phyloP scores from a whole-genome alignment of 2,797 vertebrate species.

The Rhinophrynus dorsalis region DNA sequence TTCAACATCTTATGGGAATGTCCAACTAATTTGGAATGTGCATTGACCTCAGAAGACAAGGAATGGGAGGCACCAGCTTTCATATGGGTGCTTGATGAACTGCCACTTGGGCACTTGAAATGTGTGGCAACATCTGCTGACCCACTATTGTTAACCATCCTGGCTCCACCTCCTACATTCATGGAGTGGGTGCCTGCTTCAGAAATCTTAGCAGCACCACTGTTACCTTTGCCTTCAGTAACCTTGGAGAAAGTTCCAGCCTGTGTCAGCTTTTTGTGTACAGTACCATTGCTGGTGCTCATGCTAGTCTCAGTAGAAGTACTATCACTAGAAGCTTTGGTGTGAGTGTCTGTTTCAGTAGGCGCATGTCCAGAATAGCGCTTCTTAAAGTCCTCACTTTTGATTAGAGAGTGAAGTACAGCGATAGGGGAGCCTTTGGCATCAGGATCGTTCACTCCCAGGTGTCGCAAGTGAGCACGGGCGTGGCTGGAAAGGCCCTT shows the following conservation, averaged over 20 bases:
- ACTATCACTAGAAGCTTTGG: background rate
- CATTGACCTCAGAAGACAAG: background rate
- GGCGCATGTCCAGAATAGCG: constrained; percentile 70
- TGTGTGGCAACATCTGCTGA: constrained; percentile 16
- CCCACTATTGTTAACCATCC: background rate
- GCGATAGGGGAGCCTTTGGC: constrained; percentile 90
- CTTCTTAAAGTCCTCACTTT: constrained; percentile 86
- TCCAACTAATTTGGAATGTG: background rate
- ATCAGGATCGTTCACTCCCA: constrained; percentile 88
- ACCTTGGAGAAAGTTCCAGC: background rate
- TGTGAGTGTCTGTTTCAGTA: constrained; percentile 23
- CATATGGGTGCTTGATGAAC: background rate
- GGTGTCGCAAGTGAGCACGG: constrained; percentile 88
- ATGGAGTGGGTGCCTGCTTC: background rate
- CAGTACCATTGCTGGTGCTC: background rate
- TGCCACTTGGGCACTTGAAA: constrained; percentile 21
- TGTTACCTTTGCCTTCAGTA: background rate
- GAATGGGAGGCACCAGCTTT: constrained; percentile 11
- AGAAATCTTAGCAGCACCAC: background rate
- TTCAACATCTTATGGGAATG: constrained; percentile 15
- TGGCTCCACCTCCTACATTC: background rate
- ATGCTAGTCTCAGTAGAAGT: background rate
- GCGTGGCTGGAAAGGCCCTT: constrained; percentile 92
- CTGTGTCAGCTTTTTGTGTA: constrained; percentile 54
- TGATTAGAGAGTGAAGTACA: constrained; percentile 86